Base-by-base conservation (phyloP, 2,113 vertebrate genomes). In the Cyrtonyx montezumae region DNA sequence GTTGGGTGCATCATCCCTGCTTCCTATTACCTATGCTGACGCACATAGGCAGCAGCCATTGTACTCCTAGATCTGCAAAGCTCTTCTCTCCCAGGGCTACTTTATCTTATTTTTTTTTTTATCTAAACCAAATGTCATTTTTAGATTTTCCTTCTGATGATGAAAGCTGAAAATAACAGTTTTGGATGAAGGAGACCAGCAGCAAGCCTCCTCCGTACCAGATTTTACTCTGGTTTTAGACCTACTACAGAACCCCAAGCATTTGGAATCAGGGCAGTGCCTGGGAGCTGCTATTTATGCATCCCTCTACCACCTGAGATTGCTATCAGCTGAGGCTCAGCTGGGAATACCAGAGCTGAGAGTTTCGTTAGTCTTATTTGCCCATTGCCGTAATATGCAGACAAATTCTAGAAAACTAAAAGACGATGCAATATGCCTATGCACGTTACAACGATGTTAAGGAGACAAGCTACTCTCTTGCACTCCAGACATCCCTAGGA, bases 211-310 rank as follows among this genome's bases (percentile, higher is more conserved):
- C 69, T 51, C 75, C 2, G 1, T 16, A 23, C 10, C 59, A 46
- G 30, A n/a, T 79, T 80, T 80, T 43, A 37, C 18, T 73, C 10
- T 0, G 2, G 5, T 43, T 94, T 90, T 36, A 45, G 15, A 17
- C 2, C 43, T 10, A 11, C 18, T 9, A 7, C 4, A 63, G 43
- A 83, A 65, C 9, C 18, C 16, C 5, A 51, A 48, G 22, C 30
- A 65, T 65, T 68, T 7, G 46, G 8, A 61, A 86, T 25, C 1
- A 59, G 0, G 1, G 2, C 56, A 28, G 5, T 9, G 12, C 25
- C 43, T 22, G 30, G 5, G n/a, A 48, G 10, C n/a, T 55, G 8
- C 3, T 17, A 25, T 9, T 21, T 13, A 2, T n/a, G 8, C 0
- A 3, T 17, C 43, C 22, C 10, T 42, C 22, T 87, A 25, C 26